Evolutionary conservation across 2,888 invertebrate genomes (phyloP).

Genomic region (Oxytorus armatus): DNA sequence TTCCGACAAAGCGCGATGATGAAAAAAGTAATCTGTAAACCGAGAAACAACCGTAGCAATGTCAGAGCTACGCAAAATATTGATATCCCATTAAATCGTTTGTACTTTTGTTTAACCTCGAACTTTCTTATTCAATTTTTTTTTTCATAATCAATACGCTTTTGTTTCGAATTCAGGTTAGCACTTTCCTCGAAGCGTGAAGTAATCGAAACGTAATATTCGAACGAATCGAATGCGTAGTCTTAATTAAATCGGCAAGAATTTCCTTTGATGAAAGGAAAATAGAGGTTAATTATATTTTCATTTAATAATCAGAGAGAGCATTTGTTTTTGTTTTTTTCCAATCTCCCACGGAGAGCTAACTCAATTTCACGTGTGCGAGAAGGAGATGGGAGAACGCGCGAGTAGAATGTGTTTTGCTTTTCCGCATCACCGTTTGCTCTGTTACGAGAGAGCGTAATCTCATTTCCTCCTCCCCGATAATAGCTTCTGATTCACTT

Average conservation of each 20-base stretch:
- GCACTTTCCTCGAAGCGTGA: not conserved
- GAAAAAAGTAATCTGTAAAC: no score
- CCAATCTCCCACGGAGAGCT: constrained; percentile 10
- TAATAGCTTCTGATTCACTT: constrained; percentile 55
- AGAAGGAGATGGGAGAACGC: constrained; percentile 19
- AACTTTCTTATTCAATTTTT: no score
- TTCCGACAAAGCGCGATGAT: no score
- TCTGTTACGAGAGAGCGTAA: constrained; percentile 47
- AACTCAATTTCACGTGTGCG: constrained; percentile 37
- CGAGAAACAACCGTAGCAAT: no score
- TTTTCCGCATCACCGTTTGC: constrained; percentile 36
- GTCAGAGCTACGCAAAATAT: no score
- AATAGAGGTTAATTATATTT: not conserved
- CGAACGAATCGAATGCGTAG: no score
- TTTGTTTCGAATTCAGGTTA: no score
- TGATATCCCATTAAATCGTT: no score
- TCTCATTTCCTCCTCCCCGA: constrained; percentile 56
- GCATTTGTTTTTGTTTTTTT: constrained; percentile 7
- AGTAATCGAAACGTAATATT: constrained; percentile 1
- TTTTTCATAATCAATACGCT: no score
- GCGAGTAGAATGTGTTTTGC: constrained; percentile 11
- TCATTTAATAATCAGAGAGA: constrained; percentile 10
- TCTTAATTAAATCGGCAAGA: constrained; percentile 12
- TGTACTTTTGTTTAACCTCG: no score
- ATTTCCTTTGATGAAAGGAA: not conserved